phyloP scores from a whole-genome alignment of 1,140 invertebrate species.

The Drosophila rufa region DNA sequence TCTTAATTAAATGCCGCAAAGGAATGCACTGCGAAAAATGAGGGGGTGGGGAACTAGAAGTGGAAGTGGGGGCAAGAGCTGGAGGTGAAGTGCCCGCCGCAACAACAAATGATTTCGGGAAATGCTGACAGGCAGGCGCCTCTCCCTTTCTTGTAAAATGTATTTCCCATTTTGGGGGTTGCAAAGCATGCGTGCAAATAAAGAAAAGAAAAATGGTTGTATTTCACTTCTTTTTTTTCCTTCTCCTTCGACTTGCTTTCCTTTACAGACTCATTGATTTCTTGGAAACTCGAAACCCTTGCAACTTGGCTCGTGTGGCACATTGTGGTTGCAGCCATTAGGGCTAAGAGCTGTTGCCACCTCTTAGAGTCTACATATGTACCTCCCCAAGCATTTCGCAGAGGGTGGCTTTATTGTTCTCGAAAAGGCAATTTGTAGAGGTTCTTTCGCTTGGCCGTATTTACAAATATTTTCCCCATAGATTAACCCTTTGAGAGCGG shows the following conservation, averaged over 20 bases:
- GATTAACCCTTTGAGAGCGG: slow-evolving; percentile 29
- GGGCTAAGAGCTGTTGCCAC: slow-evolving; percentile 53
- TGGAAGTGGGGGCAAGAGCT: not conserved
- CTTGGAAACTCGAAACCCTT: slow-evolving; percentile 47
- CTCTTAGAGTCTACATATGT: slow-evolving; percentile 18
- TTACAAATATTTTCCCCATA: slow-evolving; percentile 62
- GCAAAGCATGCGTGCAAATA: slow-evolving; percentile 45
- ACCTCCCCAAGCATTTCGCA: slow-evolving; percentile 10
- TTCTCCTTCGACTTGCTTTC: slow-evolving; percentile 18
- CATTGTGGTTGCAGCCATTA: slow-evolving; percentile 43
- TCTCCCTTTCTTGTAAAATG: slow-evolving; percentile 3
- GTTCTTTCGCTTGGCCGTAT: slow-evolving; percentile 46
- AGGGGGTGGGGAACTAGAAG: no score
- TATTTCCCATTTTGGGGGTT: slow-evolving; percentile 55
- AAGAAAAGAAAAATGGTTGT: slow-evolving; percentile 41
- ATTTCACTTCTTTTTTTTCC: slow-evolving; percentile 15
- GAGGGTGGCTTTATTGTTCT: slow-evolving; percentile 47
- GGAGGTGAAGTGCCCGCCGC: slow-evolving; percentile 24
- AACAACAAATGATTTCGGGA: slow-evolving; percentile 63
- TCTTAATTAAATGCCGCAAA: slow-evolving; percentile 56
- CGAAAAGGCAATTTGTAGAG: slow-evolving; percentile 45
- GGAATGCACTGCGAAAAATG: slow-evolving; percentile 42
- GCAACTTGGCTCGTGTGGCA: slow-evolving; percentile 23
- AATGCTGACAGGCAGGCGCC: slow-evolving; percentile 62
- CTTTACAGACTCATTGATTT: slow-evolving; percentile 41